phyloP scores from a whole-genome alignment of 2,113 vertebrate genomes.

The Macrotis lagotis region DNA sequence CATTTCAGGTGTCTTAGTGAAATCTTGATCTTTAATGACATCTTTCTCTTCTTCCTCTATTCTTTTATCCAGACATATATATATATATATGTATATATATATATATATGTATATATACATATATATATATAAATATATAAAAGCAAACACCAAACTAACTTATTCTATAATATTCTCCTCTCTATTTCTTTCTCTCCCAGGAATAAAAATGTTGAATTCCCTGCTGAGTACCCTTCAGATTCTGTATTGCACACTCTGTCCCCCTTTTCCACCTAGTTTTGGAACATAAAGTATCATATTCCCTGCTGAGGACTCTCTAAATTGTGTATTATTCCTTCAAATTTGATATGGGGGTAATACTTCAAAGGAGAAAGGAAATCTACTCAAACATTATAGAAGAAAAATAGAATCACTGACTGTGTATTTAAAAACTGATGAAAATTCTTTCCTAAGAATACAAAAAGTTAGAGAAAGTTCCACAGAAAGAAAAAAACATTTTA shows the following conservation, averaged over 20 bases:
- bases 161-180: background rate
- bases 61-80: background rate
- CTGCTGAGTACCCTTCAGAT: background rate
- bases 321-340: conserved; percentile 12
- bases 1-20: background rate
- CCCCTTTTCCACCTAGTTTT: background rate
- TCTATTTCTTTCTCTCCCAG: background rate
- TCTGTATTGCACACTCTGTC: background rate
- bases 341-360: background rate
- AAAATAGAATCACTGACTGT: background rate
- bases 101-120: too few species aligned
- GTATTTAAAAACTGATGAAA: background rate
- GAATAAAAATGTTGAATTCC: conserved; percentile 3
- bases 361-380: background rate
- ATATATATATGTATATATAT: background rate
- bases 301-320: background rate
- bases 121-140: too few species aligned
- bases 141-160: background rate
- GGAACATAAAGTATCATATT: background rate
- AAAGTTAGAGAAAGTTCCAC: conserved; percentile 8
- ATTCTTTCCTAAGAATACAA: background rate
- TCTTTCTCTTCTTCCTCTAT: background rate
- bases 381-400: background rate
- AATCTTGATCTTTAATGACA: background rate
- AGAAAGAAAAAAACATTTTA: background rate